A percentile compares a stretch with the other conserved stretches of the same genome.
These are phyloP conservation scores for Xiphorhynchus elegans DNA, from an alignment of 2,113 vertebrate species.

Conservation along the genomic window DNA sequence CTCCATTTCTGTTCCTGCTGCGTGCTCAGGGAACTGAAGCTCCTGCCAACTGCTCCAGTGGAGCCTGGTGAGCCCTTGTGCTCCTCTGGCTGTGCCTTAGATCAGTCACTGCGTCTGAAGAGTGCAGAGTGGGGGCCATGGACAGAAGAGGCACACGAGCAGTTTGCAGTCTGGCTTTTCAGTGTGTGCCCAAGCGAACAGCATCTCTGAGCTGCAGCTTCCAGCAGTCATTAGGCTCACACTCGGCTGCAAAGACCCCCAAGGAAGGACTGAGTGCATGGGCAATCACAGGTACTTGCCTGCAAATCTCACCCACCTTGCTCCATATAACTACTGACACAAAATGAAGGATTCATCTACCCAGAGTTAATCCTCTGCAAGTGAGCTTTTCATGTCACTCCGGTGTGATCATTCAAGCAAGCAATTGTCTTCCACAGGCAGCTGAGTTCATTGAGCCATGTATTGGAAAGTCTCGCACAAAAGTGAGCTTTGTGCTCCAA, in stretches of 20 bases:
- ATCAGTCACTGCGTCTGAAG: neutral
- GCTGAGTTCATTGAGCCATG: neutral
- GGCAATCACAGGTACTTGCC: neutral
- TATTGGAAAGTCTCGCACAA: neutral
- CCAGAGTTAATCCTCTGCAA: neutral
- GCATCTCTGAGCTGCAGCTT: neutral
- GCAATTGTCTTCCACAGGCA: neutral
- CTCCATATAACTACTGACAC: neutral
- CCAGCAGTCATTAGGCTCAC: neutral
- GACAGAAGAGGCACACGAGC: neutral
- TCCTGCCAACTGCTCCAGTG: neutral
- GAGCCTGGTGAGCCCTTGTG: neutral
- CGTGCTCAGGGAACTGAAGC: neutral
- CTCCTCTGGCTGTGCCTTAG: neutral
- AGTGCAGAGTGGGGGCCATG: rapidly evolving
- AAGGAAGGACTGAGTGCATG: neutral
- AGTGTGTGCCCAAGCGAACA: neutral
- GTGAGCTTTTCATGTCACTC: neutral
- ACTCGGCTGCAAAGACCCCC: neutral
- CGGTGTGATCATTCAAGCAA: neutral
- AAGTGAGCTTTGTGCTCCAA: neutral
- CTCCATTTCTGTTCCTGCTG: neutral
- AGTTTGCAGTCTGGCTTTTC: neutral
- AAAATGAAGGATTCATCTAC: neutral
- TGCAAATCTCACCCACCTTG: neutral